Conservation (phyloP, 2,113 vertebrate genomes). For the Neodontobutis hainanensis region DNA sequence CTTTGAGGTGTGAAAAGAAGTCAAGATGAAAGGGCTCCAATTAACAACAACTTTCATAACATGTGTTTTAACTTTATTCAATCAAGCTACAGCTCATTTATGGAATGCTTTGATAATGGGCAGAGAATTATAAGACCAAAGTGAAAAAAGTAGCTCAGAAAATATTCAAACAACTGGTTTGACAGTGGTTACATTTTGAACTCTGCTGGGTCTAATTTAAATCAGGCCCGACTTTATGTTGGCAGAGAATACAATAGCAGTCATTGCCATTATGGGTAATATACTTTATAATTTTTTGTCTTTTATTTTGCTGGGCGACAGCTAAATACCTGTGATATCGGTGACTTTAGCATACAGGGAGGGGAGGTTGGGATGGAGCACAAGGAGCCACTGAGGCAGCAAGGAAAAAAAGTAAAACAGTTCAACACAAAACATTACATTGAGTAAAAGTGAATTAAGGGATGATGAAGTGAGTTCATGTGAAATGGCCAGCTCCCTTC, state of each 20-base stretch:
- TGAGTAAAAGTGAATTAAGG: constrained; percentile 40
- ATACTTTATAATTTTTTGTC: constrained; percentile 17
- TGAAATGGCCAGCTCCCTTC: constrained; percentile 41
- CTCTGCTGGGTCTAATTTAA: constrained; percentile 16
- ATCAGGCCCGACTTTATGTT: constrained; percentile 26
- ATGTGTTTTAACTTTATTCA: constrained; percentile 56
- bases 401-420: constrained; percentile 34
- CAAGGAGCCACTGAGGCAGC: constrained; percentile 47
- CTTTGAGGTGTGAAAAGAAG: constrained; percentile 53
- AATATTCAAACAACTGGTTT: constrained; percentile 12
- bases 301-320: constrained; percentile 32
- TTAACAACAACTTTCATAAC: constrained; percentile 44
- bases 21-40: constrained; percentile 58
- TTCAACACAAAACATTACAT: constrained; percentile 44
- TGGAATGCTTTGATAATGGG: constrained; percentile 39
- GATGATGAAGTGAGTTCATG: constrained; percentile 50
- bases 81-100: constrained; percentile 12
- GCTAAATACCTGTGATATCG: constrained; percentile 37
- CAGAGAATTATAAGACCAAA: constrained; percentile 5
- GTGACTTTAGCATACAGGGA: constrained; percentile 34
- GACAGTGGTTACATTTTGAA: not conserved
- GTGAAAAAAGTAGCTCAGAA: not conserved
- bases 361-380: constrained; percentile 61
- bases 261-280: constrained; percentile 28
- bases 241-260: constrained; percentile 16